Evolutionary conservation across 35 echinoderm and acorn worm genomes (phyloP), one percentile per base, ranked within the genome.

Genomic region (Amphiura filiformis): DNA sequence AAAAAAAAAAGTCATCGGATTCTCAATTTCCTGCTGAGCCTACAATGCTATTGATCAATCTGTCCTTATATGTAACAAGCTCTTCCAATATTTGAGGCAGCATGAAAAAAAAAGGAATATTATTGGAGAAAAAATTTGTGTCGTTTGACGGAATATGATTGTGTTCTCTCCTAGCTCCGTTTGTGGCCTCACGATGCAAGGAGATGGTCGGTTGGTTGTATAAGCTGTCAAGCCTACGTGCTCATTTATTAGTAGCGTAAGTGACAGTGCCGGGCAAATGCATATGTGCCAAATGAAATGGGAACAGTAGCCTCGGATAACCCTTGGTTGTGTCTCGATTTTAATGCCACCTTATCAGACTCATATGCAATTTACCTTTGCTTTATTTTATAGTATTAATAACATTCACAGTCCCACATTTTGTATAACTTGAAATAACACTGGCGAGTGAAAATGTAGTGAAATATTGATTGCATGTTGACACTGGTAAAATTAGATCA

Each of bases 181-280:
- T 5, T n/a, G 28, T 70, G 61, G 61, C 61, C 61, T 70, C 61
- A 13, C 26, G 61, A 70, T 70, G 28, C 15, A 3, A 30, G 61
- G 61, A 70, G 61, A 70, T 70, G 61, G 61, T 70, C 61, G 61
- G 41, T 52, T 20, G 7, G 20, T 70, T 70, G 61, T 70, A 70
- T 70, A 70, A 70, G 61, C 61, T 70, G 61, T 70, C 61, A 70
- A 23, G 28, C 61, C 17, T 18, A 70, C 28, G 28, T 30, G 61
- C 61, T 70, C 61, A 18, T 47, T 70, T 70, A 70, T 70, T 70
- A 70, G 61, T 26, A 26, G 61, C 61, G 61, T 70, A 70, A 70
- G 61, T 70, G 61, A 70, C 61, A 70, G 61, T 70, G 61, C 61
- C 28, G 61, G 61, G 61, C 61, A 70, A 70, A 70, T 70, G 61